Conservation (phyloP, 1,140 invertebrate genomes). For the Stenopsyche tienmushanensis region DNA sequence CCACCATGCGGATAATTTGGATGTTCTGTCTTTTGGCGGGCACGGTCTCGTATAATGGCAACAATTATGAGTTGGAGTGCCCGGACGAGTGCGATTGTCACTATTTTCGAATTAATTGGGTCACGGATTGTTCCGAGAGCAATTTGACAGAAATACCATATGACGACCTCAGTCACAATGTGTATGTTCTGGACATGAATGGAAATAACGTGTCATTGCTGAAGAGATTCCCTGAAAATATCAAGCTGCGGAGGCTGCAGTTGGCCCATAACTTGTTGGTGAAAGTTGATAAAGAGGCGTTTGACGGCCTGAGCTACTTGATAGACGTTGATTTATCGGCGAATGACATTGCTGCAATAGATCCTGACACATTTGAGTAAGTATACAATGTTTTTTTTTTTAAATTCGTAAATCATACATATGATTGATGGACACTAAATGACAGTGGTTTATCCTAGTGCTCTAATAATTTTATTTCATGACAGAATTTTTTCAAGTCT, state of each 20-base stretch:
- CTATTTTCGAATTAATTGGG: slow-evolving; percentile 75
- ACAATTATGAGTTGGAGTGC: slow-evolving; percentile 65
- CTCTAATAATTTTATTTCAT: slow-evolving; percentile 11
- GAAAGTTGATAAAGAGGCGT: slow-evolving; percentile 60
- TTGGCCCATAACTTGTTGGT: slow-evolving; percentile 67
- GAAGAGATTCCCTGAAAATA: slow-evolving; percentile 62
- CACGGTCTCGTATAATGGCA: slow-evolving; percentile 55
- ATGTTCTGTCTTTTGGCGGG: slow-evolving; percentile 5
- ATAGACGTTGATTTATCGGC: slow-evolving; percentile 69
- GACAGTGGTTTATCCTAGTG: too few species aligned
- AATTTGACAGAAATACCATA: slow-evolving; percentile 70
- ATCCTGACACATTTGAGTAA: slow-evolving; percentile 69
- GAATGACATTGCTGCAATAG: slow-evolving; percentile 63
- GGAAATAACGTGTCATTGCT: slow-evolving; percentile 65
- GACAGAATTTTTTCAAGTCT: background rate
- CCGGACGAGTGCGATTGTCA: slow-evolving; percentile 74
- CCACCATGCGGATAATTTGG: too few species aligned
- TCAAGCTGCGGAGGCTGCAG: slow-evolving; percentile 69
- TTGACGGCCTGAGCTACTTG: slow-evolving; percentile 64
- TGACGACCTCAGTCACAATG: slow-evolving; percentile 65
- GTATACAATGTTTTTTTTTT: too few species aligned
- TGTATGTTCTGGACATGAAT: slow-evolving; percentile 71
- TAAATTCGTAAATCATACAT: too few species aligned
- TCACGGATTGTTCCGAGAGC: slow-evolving; percentile 74
- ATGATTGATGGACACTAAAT: too few species aligned